Percentiles rank a stretch among this genome's conserved stretches.
phyloP scores from a whole-genome alignment of 2,113 vertebrate species.

The Taurulus bubalis region DNA sequence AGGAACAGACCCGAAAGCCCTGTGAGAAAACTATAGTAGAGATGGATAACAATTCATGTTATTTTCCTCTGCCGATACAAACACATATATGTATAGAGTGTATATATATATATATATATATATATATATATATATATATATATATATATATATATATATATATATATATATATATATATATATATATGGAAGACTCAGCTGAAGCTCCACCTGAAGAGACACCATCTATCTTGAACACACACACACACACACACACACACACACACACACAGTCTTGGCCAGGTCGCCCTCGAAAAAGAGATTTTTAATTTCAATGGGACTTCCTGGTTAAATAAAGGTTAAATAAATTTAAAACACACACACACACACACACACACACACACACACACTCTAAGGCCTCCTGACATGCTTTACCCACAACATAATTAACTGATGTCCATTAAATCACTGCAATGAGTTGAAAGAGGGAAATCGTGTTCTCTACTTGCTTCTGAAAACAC shows the following conservation, averaged over 20 bases:
- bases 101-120: too few species aligned
- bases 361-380: conserved; percentile 2
- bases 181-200: conserved; percentile 3
- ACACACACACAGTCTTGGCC: conserved; percentile 10
- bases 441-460: conserved; percentile 45
- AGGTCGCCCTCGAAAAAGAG: too few species aligned
- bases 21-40: conserved; percentile 4
- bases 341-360: too few species aligned
- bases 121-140: too few species aligned
- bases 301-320: too few species aligned
- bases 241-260: conserved; percentile 4
- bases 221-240: conserved; percentile 3
- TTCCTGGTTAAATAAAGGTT: too few species aligned
- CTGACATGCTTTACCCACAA: conserved; percentile 34
- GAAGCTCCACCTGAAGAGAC: conserved; percentile 10
- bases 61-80: conserved; percentile 13
- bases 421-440: conserved; percentile 51
- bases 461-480: conserved; percentile 23
- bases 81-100: not conserved
- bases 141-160: too few species aligned
- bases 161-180: too few species aligned
- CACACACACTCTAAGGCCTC: conserved; percentile 17
- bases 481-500: conserved; percentile 1
- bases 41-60: conserved; percentile 24
- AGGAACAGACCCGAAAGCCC: conserved; percentile 8